Evolutionary conservation across 2,797 vertebrate genomes (phyloP), one percentile per base, ranked within the genome.

Genomic region (Selene dorsalis): DNA sequence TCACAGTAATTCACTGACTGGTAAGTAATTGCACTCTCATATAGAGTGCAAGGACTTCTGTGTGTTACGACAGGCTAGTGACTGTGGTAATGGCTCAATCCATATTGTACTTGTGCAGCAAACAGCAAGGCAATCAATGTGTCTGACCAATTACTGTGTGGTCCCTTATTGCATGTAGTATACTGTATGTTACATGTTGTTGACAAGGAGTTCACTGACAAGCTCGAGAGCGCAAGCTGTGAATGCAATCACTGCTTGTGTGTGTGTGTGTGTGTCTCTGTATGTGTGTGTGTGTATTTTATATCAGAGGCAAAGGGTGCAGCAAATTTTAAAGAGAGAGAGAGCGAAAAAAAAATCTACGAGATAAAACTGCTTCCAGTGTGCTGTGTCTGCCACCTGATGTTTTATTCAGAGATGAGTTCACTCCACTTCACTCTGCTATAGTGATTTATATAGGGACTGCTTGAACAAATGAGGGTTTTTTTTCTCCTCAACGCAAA

Each of bases 361-460:
- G 59, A 77, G 65, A 82, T 67, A 79, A 83, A 79, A 79, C 53
- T 69, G 71, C 77, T 80, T 79, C 77, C 73, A 77, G 58, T 69
- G 82, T 79, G 70, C 75, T 83, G 67, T 60, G 83, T 78, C 81
- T 87, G 79, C 79, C 84, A 75, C 80, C 85, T 91, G 87, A 93
- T 92, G 93, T 91, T 92, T 93, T 92, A 93, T 93, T 92, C 91
- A 92, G 81, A 80, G 83, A 87, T 80, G 80, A 85, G 75, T 88
- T 88, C 84, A 80, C 20, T 68, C 88, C 81, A 82, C 73, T 83
- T 84, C 73, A 77, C 84, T 88, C 69, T 41, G 60, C 81, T 60
- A 68, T 75, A 64, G 85, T 91, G 89, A 91, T 91, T 92, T 92
- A 90, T 90, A 86, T 79, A 74, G 69, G 84, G 56, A 73, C 79